phyloP scores from a whole-genome alignment of 2,888 invertebrate genomes.

The Gerris lacustris region DNA sequence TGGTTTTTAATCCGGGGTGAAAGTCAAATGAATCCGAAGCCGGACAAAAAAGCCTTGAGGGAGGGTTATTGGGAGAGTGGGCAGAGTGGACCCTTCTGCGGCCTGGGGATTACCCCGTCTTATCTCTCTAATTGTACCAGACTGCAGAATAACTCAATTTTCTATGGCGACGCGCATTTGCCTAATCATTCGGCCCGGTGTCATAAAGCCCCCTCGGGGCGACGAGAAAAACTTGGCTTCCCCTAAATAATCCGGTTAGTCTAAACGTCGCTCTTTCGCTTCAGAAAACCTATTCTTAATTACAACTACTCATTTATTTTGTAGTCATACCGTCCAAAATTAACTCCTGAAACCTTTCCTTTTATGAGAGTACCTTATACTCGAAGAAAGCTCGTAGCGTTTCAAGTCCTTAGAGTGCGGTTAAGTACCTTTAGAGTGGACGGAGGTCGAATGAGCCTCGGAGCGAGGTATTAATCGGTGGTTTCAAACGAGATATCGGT shows the following conservation, averaged over 20 bases:
- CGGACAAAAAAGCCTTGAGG: not conserved
- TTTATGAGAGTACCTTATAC: too few relatives aligned
- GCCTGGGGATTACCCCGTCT: constrained; percentile 17
- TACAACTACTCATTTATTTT: not conserved
- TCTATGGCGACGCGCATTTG: constrained; percentile 5
- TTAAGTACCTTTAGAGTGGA: too few relatives aligned
- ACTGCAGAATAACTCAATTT: constrained; percentile 5
- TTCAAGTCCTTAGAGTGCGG: too few relatives aligned
- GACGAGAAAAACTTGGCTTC: not conserved
- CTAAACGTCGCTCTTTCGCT: not conserved
- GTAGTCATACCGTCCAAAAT: not conserved
- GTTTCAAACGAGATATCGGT: too few relatives aligned
- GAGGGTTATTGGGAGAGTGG: not conserved
- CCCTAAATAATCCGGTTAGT: not conserved
- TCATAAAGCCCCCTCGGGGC: not conserved
- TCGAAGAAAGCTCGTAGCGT: too few relatives aligned
- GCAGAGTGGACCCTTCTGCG: constrained; percentile 8
- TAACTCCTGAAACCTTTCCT: not conserved
- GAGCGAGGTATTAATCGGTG: too few relatives aligned
- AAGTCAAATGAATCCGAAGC: constrained; percentile 11
- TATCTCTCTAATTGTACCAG: constrained; percentile 20
- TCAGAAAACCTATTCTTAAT: not conserved
- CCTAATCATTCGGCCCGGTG: not conserved
- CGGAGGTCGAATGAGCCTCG: too few relatives aligned
- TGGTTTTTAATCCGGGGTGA: constrained; percentile 12